Conservation (phyloP, 2,797 vertebrate genomes). For the Nothura maculosa region DNA sequence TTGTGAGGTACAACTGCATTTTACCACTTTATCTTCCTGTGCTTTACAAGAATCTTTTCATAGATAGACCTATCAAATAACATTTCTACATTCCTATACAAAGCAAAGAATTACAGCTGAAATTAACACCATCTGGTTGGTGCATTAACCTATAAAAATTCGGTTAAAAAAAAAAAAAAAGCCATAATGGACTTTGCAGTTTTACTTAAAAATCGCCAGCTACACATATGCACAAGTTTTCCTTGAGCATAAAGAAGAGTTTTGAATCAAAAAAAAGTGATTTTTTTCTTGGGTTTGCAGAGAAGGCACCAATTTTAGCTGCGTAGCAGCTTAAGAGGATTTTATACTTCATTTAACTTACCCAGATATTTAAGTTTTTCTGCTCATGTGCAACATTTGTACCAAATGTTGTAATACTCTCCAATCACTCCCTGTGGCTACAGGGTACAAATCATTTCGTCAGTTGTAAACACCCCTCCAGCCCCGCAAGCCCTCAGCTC, state of each 20-base stretch:
- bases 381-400: background rate
- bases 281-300: background rate
- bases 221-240: constrained; percentile 24
- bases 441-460: constrained; percentile 58
- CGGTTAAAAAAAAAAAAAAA: constrained; percentile 22
- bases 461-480: constrained; percentile 50
- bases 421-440: constrained; percentile 33
- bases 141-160: constrained; percentile 74
- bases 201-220: constrained; percentile 46
- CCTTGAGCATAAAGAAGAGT: constrained; percentile 10
- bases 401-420: constrained; percentile 3
- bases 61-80: constrained; percentile 62
- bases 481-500: constrained; percentile 41
- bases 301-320: constrained; percentile 71
- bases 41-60: constrained; percentile 64
- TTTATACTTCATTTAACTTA: constrained; percentile 64
- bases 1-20: constrained; percentile 69
- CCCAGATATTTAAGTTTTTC: constrained; percentile 8
- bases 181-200: constrained; percentile 36
- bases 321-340: constrained; percentile 62
- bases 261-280: constrained; percentile 13
- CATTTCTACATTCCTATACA: constrained; percentile 72
- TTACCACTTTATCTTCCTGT: constrained; percentile 66
- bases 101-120: constrained; percentile 74
- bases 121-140: constrained; percentile 70